A percentile compares a stretch with the other conserved stretches of the same genome.
Evolutionary conservation across 2,888 invertebrate genomes (phyloP).

Genomic region (Megamerina dolium): DNA sequence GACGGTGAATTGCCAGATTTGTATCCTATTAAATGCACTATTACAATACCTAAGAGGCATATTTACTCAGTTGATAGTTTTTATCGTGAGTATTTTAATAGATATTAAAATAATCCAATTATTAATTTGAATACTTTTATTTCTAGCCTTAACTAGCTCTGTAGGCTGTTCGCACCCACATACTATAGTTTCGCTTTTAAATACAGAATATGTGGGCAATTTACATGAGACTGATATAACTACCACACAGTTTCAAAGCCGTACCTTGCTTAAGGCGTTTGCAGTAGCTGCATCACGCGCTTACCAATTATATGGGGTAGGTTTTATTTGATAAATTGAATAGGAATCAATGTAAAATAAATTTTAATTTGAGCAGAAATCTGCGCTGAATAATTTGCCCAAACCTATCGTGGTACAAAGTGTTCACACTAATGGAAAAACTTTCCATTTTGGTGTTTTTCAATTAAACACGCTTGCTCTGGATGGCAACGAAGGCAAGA

Average conservation of each 20-base stretch:
- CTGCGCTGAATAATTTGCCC: slow-evolving; percentile 50
- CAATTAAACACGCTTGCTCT: slow-evolving; percentile 78
- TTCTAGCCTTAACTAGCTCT: slow-evolving; percentile 28
- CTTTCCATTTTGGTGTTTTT: slow-evolving; percentile 74
- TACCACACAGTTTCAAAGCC: slow-evolving; percentile 61
- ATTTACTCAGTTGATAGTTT: slow-evolving; percentile 59
- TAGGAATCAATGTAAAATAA: slow-evolving; percentile 48
- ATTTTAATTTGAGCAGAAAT: slow-evolving; percentile 26
- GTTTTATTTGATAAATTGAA: background rate
- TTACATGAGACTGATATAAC: slow-evolving; percentile 63
- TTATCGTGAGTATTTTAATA: slow-evolving; percentile 61
- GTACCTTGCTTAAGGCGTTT: slow-evolving; percentile 69
- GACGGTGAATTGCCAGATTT: slow-evolving; percentile 62
- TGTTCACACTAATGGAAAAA: slow-evolving; percentile 71
- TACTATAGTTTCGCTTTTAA: slow-evolving; percentile 69
- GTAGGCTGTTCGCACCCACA: slow-evolving; percentile 54
- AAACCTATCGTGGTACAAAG: slow-evolving; percentile 77
- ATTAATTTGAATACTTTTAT: too few species aligned
- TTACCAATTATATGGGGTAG: slow-evolving; percentile 61
- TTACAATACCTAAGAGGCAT: slow-evolving; percentile 53
- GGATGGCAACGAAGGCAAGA: slow-evolving; percentile 54
- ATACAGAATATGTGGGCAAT: slow-evolving; percentile 61
- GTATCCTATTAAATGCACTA: slow-evolving; percentile 66
- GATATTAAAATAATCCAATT: too few species aligned
- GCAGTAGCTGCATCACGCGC: slow-evolving; percentile 72